Conservation (phyloP, 2,888 invertebrate genomes). For the Eupithecia insigniata region DNA sequence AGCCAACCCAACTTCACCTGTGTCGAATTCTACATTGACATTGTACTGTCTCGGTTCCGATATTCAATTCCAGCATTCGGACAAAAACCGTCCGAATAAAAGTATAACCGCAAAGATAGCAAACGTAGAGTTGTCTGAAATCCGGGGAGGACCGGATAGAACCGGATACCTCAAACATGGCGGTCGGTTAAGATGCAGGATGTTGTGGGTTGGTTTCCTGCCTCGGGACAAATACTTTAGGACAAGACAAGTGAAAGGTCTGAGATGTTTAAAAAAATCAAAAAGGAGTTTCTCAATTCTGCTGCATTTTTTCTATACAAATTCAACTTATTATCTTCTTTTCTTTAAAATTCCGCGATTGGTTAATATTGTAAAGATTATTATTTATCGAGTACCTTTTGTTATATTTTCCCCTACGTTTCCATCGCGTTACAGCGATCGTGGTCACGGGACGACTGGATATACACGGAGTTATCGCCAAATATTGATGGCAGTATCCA, state of each 20-base stretch:
- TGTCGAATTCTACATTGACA: slow-evolving; percentile 21
- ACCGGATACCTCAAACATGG: slow-evolving; percentile 5
- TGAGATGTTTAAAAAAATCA: neutral
- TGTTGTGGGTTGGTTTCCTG: neutral
- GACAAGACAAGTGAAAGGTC: neutral
- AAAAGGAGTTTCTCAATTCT: neutral
- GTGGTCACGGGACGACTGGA: too few relatives aligned
- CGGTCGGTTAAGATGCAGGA: neutral
- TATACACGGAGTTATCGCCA: too few relatives aligned
- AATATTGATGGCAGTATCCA: too few relatives aligned
- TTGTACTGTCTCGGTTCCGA: slow-evolving; percentile 12
- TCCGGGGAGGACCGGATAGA: neutral
- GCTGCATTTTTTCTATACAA: neutral
- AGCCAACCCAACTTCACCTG: neutral
- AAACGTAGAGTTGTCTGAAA: neutral
- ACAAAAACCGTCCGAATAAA: slow-evolving; percentile 16
- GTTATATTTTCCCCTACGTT: too few relatives aligned
- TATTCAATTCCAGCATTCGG: slow-evolving; percentile 25
- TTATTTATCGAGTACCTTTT: too few relatives aligned
- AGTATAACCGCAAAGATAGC: slow-evolving; percentile 20
- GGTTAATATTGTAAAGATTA: too few relatives aligned
- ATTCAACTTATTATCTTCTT: too few relatives aligned
- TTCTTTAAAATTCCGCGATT: too few relatives aligned
- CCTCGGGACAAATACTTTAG: neutral
- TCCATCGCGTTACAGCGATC: too few relatives aligned